Percentiles rank a stretch among this genome's conserved stretches.
These are phyloP conservation scores for Ia io DNA, from an alignment of 2,113 vertebrate genomes.

Conservation along the genomic window DNA sequence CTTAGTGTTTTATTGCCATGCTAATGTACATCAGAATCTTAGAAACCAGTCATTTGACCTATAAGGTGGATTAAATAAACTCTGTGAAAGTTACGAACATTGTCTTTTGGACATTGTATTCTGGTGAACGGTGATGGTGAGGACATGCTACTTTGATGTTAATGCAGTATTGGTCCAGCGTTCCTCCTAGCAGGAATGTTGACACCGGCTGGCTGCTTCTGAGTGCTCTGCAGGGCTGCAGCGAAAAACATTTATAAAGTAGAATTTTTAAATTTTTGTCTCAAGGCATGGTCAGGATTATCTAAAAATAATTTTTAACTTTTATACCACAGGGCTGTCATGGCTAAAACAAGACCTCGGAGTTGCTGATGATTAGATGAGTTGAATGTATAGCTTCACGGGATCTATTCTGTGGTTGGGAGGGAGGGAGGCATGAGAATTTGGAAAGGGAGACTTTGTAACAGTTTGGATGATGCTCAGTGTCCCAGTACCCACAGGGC, in stretches of 20 bases:
- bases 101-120: not conserved
- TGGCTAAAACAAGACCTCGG: not conserved
- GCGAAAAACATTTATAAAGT: not conserved
- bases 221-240: not conserved
- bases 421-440: not conserved
- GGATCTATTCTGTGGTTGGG: not conserved
- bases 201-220: not conserved
- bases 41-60: not conserved
- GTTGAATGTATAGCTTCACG: not conserved
- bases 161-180: fast-evolving
- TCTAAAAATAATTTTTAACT: not conserved
- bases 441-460: not conserved
- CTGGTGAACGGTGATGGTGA: not conserved
- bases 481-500: not conserved
- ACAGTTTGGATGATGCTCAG: not conserved
- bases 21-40: not conserved
- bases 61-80: conserved; percentile 37
- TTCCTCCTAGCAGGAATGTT: not conserved
- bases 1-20: not conserved
- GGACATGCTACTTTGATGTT: fast-evolving
- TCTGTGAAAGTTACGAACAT: not conserved
- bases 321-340: not conserved
- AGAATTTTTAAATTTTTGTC: not conserved
- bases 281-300: not conserved
- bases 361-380: not conserved